Evolutionary conservation across 2,888 invertebrate genomes (phyloP), one percentile per base, ranked within the genome.

Genomic region (Chloroclysta siterata): DNA sequence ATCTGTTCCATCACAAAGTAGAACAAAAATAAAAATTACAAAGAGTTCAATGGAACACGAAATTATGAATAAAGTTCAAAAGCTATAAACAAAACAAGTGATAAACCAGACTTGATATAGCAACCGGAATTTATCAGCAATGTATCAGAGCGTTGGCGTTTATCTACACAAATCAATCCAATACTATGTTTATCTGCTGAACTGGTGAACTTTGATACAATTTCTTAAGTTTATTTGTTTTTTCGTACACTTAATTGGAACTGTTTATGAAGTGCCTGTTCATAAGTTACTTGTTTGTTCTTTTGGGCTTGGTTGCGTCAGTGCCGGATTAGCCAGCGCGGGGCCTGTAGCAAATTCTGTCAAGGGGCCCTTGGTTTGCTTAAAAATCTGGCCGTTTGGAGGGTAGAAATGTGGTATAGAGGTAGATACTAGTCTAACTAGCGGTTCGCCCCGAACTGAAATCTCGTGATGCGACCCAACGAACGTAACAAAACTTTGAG

Each of bases 151-250:
- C 77, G 77, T 77, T 75, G 76, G 74, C 79, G 71, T 72, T 85
- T 88, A 88, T 88, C 88, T 22, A 41, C 69, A 82, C 75, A 75
- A 78, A 80, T 80, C 77, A 76, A 76, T 76, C 74, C 70, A 76
- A 76, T 76, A 71, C 63, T 53, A 55, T 61, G 53, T 33, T 76
- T 84, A 84, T 83, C 81, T 60, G 11, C 1, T 77, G 78, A 81
- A 83, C 86, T 80, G 71, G 63, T 83, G 82, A 85, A 72, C 80
- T 80, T 77, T 81, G 79, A 68, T 63, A 78, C 74, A 67, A 77
- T 77, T 80, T 72, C 70, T 69, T 54, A 62, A 55, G 60, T 53
- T 55, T 29, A 52, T 15, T 42, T 13, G 17, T 60, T 61, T 63
- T 60, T 53, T 72, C 63, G 63, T 50, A 42, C 53, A 53, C 50